phyloP scores from a whole-genome alignment of 1,140 invertebrate genomes.

The Phenacoccus solenopsis region DNA sequence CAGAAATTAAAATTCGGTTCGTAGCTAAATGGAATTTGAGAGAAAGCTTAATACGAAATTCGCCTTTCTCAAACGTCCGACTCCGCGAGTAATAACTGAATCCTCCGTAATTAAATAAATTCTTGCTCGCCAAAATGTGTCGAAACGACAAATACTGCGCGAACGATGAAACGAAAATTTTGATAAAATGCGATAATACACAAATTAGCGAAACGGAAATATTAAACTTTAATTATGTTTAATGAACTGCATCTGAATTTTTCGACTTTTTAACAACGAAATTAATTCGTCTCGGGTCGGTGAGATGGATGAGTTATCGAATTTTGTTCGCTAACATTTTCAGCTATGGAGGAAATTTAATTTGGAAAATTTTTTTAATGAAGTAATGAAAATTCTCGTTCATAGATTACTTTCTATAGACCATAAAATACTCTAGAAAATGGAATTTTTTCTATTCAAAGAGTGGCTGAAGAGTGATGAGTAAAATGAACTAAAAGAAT shows the following conservation, averaged over 20 bases:
- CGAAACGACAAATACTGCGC: neutral
- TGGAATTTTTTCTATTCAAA: too few relatives aligned
- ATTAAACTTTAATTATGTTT: neutral
- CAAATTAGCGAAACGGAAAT: neutral
- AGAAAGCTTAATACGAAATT: constrained; percentile 3
- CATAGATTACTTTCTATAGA: too few relatives aligned
- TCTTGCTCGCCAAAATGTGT: neutral
- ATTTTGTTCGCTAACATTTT: too few relatives aligned
- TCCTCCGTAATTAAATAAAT: neutral
- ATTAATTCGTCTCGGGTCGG: too few relatives aligned
- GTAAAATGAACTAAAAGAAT: too few relatives aligned
- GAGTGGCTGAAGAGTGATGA: too few relatives aligned
- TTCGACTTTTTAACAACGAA: neutral
- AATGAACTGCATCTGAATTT: neutral
- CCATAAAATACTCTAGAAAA: too few relatives aligned
- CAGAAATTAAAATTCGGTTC: constrained; percentile 2
- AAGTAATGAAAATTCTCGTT: too few relatives aligned
- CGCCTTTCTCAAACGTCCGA: neutral
- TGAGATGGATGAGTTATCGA: too few relatives aligned
- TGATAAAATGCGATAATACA: neutral
- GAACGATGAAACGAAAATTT: neutral
- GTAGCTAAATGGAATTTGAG: constrained; percentile 1
- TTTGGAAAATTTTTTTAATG: too few relatives aligned
- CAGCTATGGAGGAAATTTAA: too few relatives aligned
- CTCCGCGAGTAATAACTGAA: neutral